Base-by-base conservation (phyloP, 2,797 vertebrate species). In the Gallinago stenura region DNA sequence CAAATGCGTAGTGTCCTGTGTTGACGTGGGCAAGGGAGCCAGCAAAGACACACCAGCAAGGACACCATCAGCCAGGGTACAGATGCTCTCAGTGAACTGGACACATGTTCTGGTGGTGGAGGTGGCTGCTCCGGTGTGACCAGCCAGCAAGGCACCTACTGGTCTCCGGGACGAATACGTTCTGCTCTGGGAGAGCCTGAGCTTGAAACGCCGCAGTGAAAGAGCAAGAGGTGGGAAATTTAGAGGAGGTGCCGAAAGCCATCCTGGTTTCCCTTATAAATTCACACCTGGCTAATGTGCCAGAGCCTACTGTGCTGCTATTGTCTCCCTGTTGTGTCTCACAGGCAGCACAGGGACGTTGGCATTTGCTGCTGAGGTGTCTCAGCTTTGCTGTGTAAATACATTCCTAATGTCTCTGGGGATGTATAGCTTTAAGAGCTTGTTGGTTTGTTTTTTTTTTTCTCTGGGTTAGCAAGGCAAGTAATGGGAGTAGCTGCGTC, bases 1-100 rank as follows among this genome's bases (percentile, higher is more conserved):
- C 1, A 68, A 66, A 43, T 0, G 0, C 9, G 19, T 13, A 22
- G 6, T 8, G 41, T 37, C 12, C 46, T 50, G 28, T 1, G 0
- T 5, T 30, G 64, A 14, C 8, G 2, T 3, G 18, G 25, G 6
- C 21, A 65, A 86, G n/a, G 46, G 5, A 78, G 41, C 11, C 37
- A 31, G 31, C n/a, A 54, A 73, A 62, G 35, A 15, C 1, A 2
- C 25, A 48, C 12, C 22, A 33, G 28, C 35, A 57, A 41, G 24
- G 50, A 30, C 6, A 8, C 10, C 7, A 2, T 22, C 33, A 53
- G 21, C 31, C 31, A 33, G 13, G 17, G 50, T 35, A 26, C 25
- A 65, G 61, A 76, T 6, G 41, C 20, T 82, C 53, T 66, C 31
- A 69, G 54, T 8, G 15, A 79, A 45, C 28, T 79, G 58, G 3